A percentile compares a stretch with the other conserved stretches of the same genome.
Evolutionary conservation across 2,113 vertebrate species (phyloP).

Genomic region (Otolemur garnettii): DNA sequence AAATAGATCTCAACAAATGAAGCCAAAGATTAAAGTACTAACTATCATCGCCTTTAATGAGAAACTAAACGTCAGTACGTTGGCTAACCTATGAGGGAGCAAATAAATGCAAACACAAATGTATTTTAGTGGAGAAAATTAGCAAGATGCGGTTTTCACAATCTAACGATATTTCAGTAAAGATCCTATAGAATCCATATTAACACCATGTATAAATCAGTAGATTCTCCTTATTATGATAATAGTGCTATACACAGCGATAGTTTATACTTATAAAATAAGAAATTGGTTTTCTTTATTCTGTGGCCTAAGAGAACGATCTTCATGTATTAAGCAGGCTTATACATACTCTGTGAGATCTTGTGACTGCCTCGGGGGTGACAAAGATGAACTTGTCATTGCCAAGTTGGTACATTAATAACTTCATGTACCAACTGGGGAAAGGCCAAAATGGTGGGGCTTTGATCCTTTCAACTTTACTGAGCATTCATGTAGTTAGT

Average conservation of each 20-base stretch:
- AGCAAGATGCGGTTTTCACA: not conserved
- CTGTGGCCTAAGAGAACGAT: not conserved
- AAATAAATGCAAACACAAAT: not conserved
- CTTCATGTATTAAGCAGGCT: not conserved
- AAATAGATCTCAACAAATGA: slow-evolving; percentile 69
- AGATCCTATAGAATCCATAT: not conserved
- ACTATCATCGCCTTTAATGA: slow-evolving; percentile 26
- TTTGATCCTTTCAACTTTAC: not conserved
- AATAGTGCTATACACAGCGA: not conserved
- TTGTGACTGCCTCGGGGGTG: not conserved
- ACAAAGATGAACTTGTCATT: not conserved
- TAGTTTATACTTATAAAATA: not conserved
- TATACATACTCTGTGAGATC: not conserved
- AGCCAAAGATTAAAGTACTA: slow-evolving; percentile 64
- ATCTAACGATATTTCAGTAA: not conserved
- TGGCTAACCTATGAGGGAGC: not conserved
- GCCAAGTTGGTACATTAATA: not conserved
- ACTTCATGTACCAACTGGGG: not conserved
- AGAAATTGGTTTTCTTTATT: not conserved
- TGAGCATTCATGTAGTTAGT: not conserved
- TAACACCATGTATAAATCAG: not conserved
- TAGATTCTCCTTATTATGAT: not conserved
- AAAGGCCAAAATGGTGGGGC: not conserved
- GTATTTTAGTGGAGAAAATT: not conserved
- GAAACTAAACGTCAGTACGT: slow-evolving; percentile 16